Base-by-base conservation (phyloP, 2,113 vertebrate species). In the Corydoras sp. region DNA sequence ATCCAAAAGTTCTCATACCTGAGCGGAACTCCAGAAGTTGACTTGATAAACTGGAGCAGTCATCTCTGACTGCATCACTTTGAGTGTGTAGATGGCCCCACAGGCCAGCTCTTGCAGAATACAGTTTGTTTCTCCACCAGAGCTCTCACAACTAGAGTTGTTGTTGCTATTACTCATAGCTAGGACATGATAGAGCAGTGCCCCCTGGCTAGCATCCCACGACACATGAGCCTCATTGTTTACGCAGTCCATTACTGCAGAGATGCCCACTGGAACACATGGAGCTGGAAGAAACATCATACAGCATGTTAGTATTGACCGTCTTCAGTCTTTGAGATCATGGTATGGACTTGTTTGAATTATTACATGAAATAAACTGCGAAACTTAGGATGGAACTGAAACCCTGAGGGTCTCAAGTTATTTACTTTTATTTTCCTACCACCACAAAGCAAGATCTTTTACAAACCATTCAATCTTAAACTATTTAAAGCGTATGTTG, bases 31-130 rank as follows among this genome's bases (percentile, higher is more conserved):
- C 2, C 43, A 51, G 50, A 4, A 71, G 18, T 43, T 72, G 58
- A 73, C 88, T 90, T 10, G 84, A 86, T 63, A 87, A 70, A 80
- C 88, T 88, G 11, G 86, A 85, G 74, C 89, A 91, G 50, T 79
- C 74, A 0, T 85, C 9, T 14, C 85, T 83, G 32, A 80, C 12
- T 2, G 89, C 86, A 85, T 69, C 71, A 90, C 84, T 58, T 85
- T 81, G 50, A 91, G 76, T 0, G 9, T 63, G 80, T 88, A 91
- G 5, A 30, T 0, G 0, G 72, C 74, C 1, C 89, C 89, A 15
- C 90, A 91, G 12, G 15, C 76, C 58, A 91, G 76, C 69, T 83
- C 75, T 10, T 62, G 75, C 69, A 91, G 69, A 43, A 53, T 74
- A 63, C 90, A 90, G 7, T 1, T 14, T 0, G 68, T 70, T 0